phyloP scores from a whole-genome alignment of 2,113 vertebrate genomes.

The Eira barbara region DNA sequence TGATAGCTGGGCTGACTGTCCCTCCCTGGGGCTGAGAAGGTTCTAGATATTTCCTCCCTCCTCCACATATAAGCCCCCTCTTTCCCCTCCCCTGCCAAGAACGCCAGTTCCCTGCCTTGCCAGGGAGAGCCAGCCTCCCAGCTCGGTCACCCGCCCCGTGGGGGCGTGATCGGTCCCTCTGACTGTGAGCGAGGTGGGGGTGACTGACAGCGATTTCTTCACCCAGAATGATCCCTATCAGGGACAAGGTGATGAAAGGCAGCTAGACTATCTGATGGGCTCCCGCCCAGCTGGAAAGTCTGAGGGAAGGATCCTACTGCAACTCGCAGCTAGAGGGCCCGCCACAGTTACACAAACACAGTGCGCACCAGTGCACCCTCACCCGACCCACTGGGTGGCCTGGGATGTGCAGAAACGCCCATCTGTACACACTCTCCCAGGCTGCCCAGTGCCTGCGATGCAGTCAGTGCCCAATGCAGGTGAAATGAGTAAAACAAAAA shows the following conservation, averaged over 20 bases:
- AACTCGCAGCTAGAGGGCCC: not conserved
- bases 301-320: conserved; percentile 43
- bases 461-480: not conserved
- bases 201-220: conserved; percentile 76
- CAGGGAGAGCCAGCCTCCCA: not conserved
- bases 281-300: conserved; percentile 65
- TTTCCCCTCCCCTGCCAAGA: not conserved
- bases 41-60: conserved; percentile 27
- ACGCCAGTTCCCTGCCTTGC: not conserved
- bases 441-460: not conserved
- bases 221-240: conserved; percentile 71
- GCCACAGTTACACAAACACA: conserved; percentile 15
- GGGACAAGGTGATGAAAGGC: conserved; percentile 75
- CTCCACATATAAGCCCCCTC: not conserved
- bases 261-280: conserved; percentile 75
- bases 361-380: not conserved
- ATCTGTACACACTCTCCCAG: not conserved
- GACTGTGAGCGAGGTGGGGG: conserved; percentile 54
- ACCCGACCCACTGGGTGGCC: not conserved
- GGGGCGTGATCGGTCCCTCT: conserved; percentile 45
- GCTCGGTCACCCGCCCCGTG: not conserved
- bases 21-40: not conserved
- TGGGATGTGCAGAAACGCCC: not conserved
- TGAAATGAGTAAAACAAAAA: not conserved
- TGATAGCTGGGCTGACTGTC: not conserved